Percentiles rank a stretch among this genome's conserved stretches.
Conservation (phyloP, 2,113 vertebrate genomes). For the Ondatra zibethicus region DNA sequence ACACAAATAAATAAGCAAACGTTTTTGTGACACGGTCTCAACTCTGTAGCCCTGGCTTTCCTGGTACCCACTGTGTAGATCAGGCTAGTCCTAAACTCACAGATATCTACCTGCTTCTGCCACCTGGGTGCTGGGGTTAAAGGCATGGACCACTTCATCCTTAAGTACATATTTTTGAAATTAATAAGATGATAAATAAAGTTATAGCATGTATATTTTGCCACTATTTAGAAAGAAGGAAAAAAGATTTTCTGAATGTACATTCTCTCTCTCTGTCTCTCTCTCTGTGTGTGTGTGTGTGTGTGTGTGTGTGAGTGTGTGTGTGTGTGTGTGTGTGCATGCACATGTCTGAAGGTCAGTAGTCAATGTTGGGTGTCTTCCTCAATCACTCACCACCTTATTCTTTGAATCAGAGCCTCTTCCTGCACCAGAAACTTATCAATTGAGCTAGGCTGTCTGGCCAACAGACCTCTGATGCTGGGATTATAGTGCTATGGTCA, state of each 20-base stretch:
- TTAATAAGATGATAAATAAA: neutral
- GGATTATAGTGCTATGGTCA: neutral
- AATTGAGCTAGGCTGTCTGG: neutral
- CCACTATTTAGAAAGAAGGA: neutral
- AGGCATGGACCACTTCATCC: neutral
- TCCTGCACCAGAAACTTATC: neutral
- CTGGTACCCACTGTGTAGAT: neutral
- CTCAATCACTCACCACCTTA: neutral
- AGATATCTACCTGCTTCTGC: neutral
- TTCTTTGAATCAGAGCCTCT: neutral
- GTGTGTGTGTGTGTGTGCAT: neutral
- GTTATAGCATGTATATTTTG: neutral
- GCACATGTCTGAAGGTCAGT: neutral
- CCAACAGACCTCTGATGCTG: neutral
- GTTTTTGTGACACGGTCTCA: neutral
- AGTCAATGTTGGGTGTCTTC: neutral
- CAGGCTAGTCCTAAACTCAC: neutral
- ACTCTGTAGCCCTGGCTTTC: neutral
- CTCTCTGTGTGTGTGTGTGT: no score
- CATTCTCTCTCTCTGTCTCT: no score
- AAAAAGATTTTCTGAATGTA: neutral
- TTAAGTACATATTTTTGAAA: neutral
- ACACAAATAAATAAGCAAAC: neutral
- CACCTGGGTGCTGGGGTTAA: neutral
- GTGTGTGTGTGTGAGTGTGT: neutral